Base-by-base conservation (phyloP, 2,888 invertebrate genomes). In the Lapara coniferarum region DNA sequence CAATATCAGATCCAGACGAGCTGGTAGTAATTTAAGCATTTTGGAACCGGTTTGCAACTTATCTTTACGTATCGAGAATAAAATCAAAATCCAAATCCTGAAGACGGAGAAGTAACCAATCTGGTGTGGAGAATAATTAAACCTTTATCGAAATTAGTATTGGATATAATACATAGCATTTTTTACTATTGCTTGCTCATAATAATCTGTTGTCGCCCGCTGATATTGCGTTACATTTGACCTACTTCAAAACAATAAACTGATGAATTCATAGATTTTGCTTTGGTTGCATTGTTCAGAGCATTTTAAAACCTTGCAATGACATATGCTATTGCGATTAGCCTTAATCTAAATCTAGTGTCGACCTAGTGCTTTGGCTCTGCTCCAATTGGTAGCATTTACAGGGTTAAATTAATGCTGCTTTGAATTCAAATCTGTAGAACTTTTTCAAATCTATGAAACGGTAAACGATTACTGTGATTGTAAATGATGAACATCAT, bases 311-410 rank as follows among this genome's bases (percentile, higher is more conserved):
- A 12, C 7, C 16, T 46, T 46, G 19, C 59, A 59, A 46, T 63
- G 30, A 37, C 37, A 30, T 57, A 16, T 44, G 5, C 10, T 49
- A 37, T 19, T 49, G 13, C 55, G 44, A 63, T 25, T 63, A 63
- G 49, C 63, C 63, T 52, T 53, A 53, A 66, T 66, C 53, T 63
- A 46, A 46, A 63, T 63, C 46, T 12, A 16, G n/a, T 16, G 59
- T 16, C 59, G 59, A 63, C 59, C 59, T 63, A 63, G 49, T 63
- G 19, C 46, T 19, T 49, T 63, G 63, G 63, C 63, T 49, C 0
- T 19, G 49, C 13, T 49, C 63, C 63, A 63, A 13, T 63, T 49
- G 19, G 19, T 49, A 13, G 6, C 49, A 46, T 46, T 44, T 19
- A 13, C 49, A 13, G 49, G 63, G 25, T 19, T 59, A n/a, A 37